These are phyloP conservation scores for Platynereis dumerilii DNA, from an alignment of 2,888 invertebrate species.

Conservation along the genomic window DNA sequence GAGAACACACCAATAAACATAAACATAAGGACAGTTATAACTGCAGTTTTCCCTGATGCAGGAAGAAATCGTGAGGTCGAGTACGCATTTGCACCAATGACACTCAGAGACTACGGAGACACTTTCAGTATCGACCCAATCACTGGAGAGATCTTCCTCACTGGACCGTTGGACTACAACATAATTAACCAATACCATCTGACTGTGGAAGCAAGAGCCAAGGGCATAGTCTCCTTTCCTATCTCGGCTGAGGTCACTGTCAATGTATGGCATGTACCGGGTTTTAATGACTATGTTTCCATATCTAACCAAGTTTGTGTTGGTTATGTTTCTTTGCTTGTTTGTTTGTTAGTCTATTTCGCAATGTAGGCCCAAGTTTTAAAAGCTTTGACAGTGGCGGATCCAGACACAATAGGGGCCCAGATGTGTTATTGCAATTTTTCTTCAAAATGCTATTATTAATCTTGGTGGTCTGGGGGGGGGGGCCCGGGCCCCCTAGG, in stretches of 20 bases:
- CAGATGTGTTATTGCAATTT: no score
- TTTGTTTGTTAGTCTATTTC: no score
- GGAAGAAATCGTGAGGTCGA: slow-evolving; percentile 17
- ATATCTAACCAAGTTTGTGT: slow-evolving; percentile 17
- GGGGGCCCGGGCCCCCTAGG: no score
- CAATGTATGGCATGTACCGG: slow-evolving; percentile 18
- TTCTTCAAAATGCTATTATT: no score
- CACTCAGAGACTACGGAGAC: slow-evolving; percentile 13
- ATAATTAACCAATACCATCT: slow-evolving; percentile 6
- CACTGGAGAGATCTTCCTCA: slow-evolving; percentile 20
- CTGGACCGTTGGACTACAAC: slow-evolving; percentile 14
- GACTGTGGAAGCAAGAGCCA: slow-evolving; percentile 13
- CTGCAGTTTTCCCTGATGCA: slow-evolving; percentile 17
- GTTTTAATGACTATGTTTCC: slow-evolving; percentile 20
- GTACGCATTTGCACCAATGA: slow-evolving; percentile 14
- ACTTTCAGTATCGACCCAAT: slow-evolving; percentile 15
- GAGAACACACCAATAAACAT: slow-evolving; percentile 18
- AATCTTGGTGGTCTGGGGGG: no score
- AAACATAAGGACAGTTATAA: slow-evolving; percentile 8
- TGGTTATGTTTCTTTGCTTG: no score
- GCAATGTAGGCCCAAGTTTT: no score
- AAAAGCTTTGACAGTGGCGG: no score
- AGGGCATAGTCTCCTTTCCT: slow-evolving; percentile 17
- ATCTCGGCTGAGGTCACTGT: slow-evolving; percentile 16
- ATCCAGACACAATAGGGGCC: no score